Percentiles rank a stretch among this genome's conserved stretches.
These are phyloP conservation scores for Gymnocheta viridis DNA, from an alignment of 2,888 invertebrate genomes.

Conservation along the genomic window DNA sequence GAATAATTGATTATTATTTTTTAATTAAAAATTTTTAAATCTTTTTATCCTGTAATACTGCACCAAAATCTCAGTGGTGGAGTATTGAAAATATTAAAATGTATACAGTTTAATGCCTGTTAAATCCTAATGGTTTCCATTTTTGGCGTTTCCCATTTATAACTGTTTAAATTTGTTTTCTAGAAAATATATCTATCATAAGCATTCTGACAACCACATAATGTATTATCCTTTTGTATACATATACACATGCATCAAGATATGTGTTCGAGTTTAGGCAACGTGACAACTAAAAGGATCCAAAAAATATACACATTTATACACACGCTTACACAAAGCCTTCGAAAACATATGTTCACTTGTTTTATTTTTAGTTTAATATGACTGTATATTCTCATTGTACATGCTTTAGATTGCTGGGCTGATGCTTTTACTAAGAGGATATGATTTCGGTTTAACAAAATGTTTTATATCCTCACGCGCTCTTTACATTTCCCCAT, in stretches of 20 bases:
- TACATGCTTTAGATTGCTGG: slow-evolving; percentile 33
- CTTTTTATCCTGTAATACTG: too few species aligned
- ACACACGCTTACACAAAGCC: not conserved
- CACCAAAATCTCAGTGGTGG: too few species aligned
- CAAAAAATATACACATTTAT: too few species aligned
- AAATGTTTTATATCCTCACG: slow-evolving; percentile 55
- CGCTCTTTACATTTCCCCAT: not conserved
- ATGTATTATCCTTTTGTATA: slow-evolving; percentile 53
- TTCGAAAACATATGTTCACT: too few species aligned
- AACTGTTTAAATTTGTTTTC: not conserved
- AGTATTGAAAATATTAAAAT: slow-evolving; percentile 39
- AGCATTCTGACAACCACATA: slow-evolving; percentile 61
- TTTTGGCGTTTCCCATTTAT: slow-evolving; percentile 36
- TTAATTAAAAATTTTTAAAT: too few species aligned
- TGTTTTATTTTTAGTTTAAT: too few species aligned
- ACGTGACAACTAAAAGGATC: slow-evolving; percentile 36
- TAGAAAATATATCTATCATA: slow-evolving; percentile 53
- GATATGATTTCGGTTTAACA: slow-evolving; percentile 43
- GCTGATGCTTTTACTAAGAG: slow-evolving; percentile 6
- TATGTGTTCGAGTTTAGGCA: not conserved
- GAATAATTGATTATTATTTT: too few species aligned
- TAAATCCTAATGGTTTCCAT: too few species aligned
- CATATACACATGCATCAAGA: not conserved
- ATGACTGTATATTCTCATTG: too few species aligned
- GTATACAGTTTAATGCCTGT: slow-evolving; percentile 42